Evolutionary conservation across 2,888 invertebrate species (phyloP), one percentile per base, ranked within the genome.

Genomic region (Perdita meconis): DNA sequence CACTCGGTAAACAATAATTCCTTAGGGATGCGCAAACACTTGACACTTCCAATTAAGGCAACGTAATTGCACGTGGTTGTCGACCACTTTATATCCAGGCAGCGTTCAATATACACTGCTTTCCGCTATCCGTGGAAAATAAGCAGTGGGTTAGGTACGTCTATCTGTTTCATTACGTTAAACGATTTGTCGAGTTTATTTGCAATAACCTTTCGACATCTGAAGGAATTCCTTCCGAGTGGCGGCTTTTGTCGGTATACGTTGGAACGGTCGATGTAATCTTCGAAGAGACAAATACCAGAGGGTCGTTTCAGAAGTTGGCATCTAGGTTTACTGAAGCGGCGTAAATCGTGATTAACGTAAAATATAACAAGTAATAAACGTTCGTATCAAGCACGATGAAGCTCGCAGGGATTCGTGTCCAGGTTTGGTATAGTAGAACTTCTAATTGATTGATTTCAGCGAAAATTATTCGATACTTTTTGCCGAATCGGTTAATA

Each of bases 1-100:
- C 64, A 56, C 36, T 60, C 13, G 57, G 47, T 65, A 78, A 76
- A 78, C 69, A 76, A 78, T 65, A 59, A 65, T 78, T 69, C 63
- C 63, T 38, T 65, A 42, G 64, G 60, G 77, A 64, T 70, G 64
- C 30, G 69, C 60, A 65, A 76, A 70, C 64, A 76, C 64, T 76
- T 70, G 69, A 60, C 69, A 60, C 42, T 56, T 63, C 42, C 77
- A 76, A 70, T 76, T 76, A 76, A 76, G 60, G 50, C 42, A 26
- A 47, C 42, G 64, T 56, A 56, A 78, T 70, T 76, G 34, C 69
- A 56, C 55, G 42, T 60, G 47, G 47, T 76, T 16, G 34, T 12
- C 44, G 40, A 40, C 38, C 63, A 68, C 53, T 75, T 75, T 57
- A 16, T 76, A 75, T 63, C 55, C 16, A 2, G 42, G 22, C n/a